Evolutionary conservation across 1,140 invertebrate species (phyloP), one percentile per base, ranked within the genome.

Genomic region (Nautilus pompilius): DNA sequence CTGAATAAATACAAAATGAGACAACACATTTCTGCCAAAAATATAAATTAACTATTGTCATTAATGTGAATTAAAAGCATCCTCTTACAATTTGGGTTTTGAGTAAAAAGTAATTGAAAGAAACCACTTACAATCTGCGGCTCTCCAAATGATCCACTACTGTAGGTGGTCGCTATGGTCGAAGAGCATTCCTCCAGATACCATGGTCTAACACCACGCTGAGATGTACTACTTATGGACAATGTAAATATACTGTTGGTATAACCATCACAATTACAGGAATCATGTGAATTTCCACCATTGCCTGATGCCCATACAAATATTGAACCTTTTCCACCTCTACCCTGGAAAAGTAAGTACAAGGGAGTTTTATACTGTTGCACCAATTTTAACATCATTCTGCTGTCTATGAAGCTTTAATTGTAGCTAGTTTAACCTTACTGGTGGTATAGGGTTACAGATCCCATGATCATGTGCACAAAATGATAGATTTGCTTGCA

Each of bases 301-400:
- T 99, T 99, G 13, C 97, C 97, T 5, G 95, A 97, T 2, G 97
- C 97, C 97, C 97, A 99, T 0, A 99, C 95, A 80, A 98, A 99
- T 71, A 99, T 99, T 4, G 94, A 96, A 17, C 97, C 97, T 82
- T 94, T 93, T n/a, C 96, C 96, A 70, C 90, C 88, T 15, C 97
- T 88, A 29, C 97, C 97, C 88, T 91, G 74, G n/a, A 70, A 68
- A 54, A 55, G 41, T 28, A 41, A 53, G 17, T 4, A n/a, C n/a
- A n/a, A n/a, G n/a, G n/a, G n/a, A n/a, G n/a, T n/a, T n/a, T n/a
- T n/a, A n/a, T n/a, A n/a, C n/a, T n/a, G n/a, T n/a, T n/a, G n/a
- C n/a, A n/a, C n/a, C n/a, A n/a, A n/a, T n/a, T n/a, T n/a, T n/a
- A n/a, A n/a, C n/a, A n/a, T n/a, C n/a, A n/a, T n/a, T n/a, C n/a